Evolutionary conservation across 2,113 vertebrate genomes (phyloP).

Genomic region (Daphoenositta chrysoptera): DNA sequence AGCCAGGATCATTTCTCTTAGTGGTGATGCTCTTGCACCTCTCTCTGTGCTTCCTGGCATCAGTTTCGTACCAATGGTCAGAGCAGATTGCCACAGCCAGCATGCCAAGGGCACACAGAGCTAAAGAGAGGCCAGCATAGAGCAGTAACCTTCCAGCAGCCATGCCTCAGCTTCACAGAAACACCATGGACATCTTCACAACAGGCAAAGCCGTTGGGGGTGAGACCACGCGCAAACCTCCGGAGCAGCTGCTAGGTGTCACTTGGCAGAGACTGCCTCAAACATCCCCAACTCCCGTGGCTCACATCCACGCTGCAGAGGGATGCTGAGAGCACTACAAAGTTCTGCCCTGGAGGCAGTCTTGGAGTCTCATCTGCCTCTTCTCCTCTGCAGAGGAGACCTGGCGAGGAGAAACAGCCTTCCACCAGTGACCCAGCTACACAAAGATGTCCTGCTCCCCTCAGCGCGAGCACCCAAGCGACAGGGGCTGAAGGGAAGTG

Average conservation of each 20-base stretch:
- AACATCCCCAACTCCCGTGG: constrained; percentile 14
- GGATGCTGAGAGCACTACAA: constrained; percentile 32
- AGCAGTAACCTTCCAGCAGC: constrained; percentile 97
- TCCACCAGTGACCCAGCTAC: background rate
- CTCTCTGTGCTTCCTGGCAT: constrained; percentile 94
- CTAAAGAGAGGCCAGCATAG: constrained; percentile 95
- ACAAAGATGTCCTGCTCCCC: background rate
- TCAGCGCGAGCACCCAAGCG: background rate
- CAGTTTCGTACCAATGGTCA: constrained; percentile 99
- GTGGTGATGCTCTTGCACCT: constrained; percentile 94
- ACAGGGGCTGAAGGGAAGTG: background rate
- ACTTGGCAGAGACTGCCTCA: background rate
- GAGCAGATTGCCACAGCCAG: constrained; percentile 98
- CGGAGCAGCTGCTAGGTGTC: background rate
- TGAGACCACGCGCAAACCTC: background rate
- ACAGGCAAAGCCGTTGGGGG: constrained; percentile 7
- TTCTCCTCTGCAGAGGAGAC: background rate
- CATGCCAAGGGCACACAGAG: constrained; percentile 96
- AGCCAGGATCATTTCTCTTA: constrained; percentile 94
- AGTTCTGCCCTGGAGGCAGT: constrained; percentile 60
- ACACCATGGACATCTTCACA: constrained; percentile 77
- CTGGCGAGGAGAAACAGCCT: background rate
- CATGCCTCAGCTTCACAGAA: constrained; percentile 89
- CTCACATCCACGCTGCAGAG: constrained; percentile 2
- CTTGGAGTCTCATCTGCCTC: constrained; percentile 48